Evolutionary conservation across 2,113 vertebrate genomes (phyloP).

Genomic region (Ctenomys sociabilis): DNA sequence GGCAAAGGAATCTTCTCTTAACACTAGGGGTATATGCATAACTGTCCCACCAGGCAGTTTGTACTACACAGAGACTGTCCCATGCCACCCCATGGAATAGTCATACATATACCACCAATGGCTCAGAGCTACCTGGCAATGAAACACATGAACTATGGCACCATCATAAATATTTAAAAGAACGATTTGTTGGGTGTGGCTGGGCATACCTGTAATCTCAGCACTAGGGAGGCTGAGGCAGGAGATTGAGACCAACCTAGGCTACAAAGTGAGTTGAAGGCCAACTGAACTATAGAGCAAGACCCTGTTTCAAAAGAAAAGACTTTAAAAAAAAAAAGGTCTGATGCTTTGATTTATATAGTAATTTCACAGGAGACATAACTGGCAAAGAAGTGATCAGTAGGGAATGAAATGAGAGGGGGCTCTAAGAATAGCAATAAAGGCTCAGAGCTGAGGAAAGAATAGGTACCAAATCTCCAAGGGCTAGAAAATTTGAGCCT

Average conservation of each 20-base stretch:
- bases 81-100: neutral
- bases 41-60: neutral
- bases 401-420: constrained; percentile 7
- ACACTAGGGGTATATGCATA: neutral
- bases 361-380: constrained; percentile 56
- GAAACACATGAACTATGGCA: neutral
- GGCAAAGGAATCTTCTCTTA: constrained; percentile 14
- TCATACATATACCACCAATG: neutral
- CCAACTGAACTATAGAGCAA: neutral
- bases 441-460: constrained; percentile 1
- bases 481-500: constrained; percentile 9
- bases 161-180: neutral
- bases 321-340: neutral
- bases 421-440: neutral
- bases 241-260: neutral
- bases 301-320: neutral
- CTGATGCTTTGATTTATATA: constrained; percentile 47
- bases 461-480: constrained; percentile 19
- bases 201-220: neutral
- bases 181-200: neutral
- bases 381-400: constrained; percentile 16
- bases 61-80: neutral
- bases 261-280: neutral
- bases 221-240: neutral
- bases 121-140: neutral